Base-by-base conservation (phyloP, 2,113 vertebrate genomes). In the Mixornis gularis region DNA sequence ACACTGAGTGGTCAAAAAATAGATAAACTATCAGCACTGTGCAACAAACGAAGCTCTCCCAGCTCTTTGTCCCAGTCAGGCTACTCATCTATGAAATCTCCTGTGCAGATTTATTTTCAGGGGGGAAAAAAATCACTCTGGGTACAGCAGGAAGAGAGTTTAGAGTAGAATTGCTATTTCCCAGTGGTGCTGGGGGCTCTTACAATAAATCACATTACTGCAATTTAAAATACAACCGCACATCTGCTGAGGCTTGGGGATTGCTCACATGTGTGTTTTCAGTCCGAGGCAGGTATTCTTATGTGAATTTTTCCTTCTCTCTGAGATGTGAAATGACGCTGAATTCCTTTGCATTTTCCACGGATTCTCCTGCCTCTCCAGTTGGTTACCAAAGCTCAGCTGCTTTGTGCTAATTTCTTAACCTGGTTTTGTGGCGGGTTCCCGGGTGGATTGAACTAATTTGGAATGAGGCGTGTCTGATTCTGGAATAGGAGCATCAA, bases 401-500 rank as follows among this genome's bases (percentile, higher is more conserved):
- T 94, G 77, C 43, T 92, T 46, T 95, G 94, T 96, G 92, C 94
- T 95, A 34, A 93, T 95, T 95, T 96, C 88, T 83, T 95, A 95
- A 93, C 95, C 93, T 95, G 94, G 87, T 95, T 95, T 95, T 52
- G 90, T 92, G 93, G 55, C 5, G 0, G 71, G 55, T 51, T 91
- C 95, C 59, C 85, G 0, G 10, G 85, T 88, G 94, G 60, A 40
- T 91, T 74, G 88, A 90, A n/a, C 93, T 93, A 93, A 93, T 87
- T 95, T 82, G 92, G 72, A 90, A 24, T 12, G 44, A 95, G 85
- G 85, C 4, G 8, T 73, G 89, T 90, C 87, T 82, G 94, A 94
- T 91, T 85, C 94, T 71, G 52, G 92, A 95, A 96, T 41, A 95
- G 73, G 94, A 95, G 90, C 95, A 95, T 56, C 92, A 92, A 94